Evolutionary conservation across 1,140 invertebrate species (phyloP), one percentile per base, ranked within the genome.

Genomic region (Tetramorium simillimum): DNA sequence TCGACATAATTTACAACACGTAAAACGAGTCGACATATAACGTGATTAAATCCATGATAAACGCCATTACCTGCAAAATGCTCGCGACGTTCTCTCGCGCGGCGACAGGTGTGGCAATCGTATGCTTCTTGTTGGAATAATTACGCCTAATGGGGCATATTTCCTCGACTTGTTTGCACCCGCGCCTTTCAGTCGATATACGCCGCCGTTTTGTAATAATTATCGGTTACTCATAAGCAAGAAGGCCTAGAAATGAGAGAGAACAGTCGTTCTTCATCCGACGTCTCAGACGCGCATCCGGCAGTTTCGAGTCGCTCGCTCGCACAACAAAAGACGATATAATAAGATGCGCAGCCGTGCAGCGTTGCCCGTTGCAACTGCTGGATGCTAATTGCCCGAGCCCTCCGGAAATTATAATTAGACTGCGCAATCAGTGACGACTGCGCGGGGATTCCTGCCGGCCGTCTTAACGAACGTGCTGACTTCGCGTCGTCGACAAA

Each of bases 401-500:
- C 65, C 89, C 62, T 86, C 67, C 49, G 88, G 88, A 90, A 90
- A 90, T 90, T 90, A 90, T 90, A 90, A 90, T 90, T 90, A 87
- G 85, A 89, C 85, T 78, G 69, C 40, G 87, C 85, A 90, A 90
- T 90, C 89, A 90, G 77, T 67, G 88, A 70, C 88, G 49, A 78
- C 88, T 58, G 40, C 76, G 76, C 60, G 51, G 88, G 28, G 43
- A 90, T 87, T 84, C 85, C 77, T 90, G 28, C 58, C 62, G 51
- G 21, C 9, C 85, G 85, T 89, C 88, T 90, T 90, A 90, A 89
- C 85, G 65, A 90, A 90, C 77, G 72, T 63, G 76, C 62, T 70
- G 87, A 51, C 69, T 53, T 16, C 16, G 28, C 77, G 62, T 62
- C 75, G 75, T n/a, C 77, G 67, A 58, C 51, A 67, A 82, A 89